Conservation (phyloP, 2,888 invertebrate genomes). For the Drosophila antonietae region DNA sequence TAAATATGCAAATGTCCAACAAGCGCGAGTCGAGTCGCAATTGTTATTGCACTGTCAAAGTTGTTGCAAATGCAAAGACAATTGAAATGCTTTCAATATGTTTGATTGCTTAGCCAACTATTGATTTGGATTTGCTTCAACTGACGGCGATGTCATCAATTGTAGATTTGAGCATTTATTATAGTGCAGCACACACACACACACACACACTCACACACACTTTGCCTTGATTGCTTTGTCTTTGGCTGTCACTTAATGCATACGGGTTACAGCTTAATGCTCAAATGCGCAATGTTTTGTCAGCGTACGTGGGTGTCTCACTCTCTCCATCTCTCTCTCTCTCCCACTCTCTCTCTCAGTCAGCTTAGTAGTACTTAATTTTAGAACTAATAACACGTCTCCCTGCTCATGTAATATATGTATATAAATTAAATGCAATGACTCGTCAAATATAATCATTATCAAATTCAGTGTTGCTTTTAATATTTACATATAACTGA, state of each 20-base stretch:
- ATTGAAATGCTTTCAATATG: constrained; percentile 23
- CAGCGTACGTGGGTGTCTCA: not conserved
- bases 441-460: not conserved
- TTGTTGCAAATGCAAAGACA: constrained; percentile 22
- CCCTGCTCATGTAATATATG: constrained; percentile 37
- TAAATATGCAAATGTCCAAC: constrained; percentile 67
- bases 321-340: not conserved
- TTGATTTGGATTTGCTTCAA: constrained; percentile 67
- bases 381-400: constrained; percentile 11
- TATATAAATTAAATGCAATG: constrained; percentile 21
- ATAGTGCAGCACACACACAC: constrained; percentile 15
- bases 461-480: not conserved
- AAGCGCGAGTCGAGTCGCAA: constrained; percentile 10
- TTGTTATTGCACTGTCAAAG: constrained; percentile 23
- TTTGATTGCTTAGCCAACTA: constrained; percentile 38
- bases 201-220: constrained; percentile 6
- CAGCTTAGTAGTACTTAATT: constrained; percentile 16
- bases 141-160: constrained; percentile 50
- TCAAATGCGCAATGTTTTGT: constrained; percentile 21
- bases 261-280: constrained; percentile 19
- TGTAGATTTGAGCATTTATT: constrained; percentile 43
- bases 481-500: not conserved
- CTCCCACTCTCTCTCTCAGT: not conserved
- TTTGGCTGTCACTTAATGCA: constrained; percentile 34
- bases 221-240: constrained; percentile 59